A percentile compares a stretch with the other conserved stretches of the same genome.
Evolutionary conservation across 2,113 vertebrate species (phyloP).

Genomic region (Prochilodus magdalenae): DNA sequence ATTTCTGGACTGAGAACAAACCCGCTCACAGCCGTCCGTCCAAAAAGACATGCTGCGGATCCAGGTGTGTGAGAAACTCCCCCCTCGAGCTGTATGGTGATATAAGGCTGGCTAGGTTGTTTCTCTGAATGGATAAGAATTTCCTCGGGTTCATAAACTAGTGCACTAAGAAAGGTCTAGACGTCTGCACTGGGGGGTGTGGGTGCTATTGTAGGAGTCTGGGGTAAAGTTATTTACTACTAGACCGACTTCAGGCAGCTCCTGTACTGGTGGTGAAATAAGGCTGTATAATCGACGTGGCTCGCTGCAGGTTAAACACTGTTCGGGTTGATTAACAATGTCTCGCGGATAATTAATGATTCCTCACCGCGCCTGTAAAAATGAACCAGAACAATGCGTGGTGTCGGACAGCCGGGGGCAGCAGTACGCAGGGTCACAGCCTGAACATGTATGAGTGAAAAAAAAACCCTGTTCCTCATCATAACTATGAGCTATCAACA

Average conservation of each 20-base stretch:
- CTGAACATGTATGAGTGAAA: background rate
- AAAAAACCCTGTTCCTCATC: background rate
- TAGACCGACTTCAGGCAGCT: too few relatives aligned
- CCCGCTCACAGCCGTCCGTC: conserved; percentile 15
- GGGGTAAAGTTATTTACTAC: too few relatives aligned
- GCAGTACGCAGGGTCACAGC: conserved; percentile 53
- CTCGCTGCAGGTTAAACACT: background rate
- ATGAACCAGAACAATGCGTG: conserved; percentile 40
- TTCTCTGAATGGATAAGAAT: too few relatives aligned
- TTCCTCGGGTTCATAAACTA: too few relatives aligned
- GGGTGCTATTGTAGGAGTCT: too few relatives aligned
- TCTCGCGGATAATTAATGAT: background rate
- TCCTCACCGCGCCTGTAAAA: background rate
- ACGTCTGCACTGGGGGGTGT: too few relatives aligned
- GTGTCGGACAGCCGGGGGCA: conserved; percentile 73
- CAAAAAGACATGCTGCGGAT: conserved; percentile 10
- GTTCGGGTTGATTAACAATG: too few relatives aligned
- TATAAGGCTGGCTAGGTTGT: too few relatives aligned
- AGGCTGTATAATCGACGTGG: background rate
- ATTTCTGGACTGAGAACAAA: background rate
- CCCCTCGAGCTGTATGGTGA: too few relatives aligned
- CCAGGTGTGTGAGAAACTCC: too few relatives aligned
- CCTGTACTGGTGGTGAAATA: too few relatives aligned
- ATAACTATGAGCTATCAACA: conserved; percentile 40
- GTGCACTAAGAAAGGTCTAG: too few relatives aligned